Percentiles rank a stretch among this genome's conserved stretches.
Evolutionary conservation across 2,797 vertebrate genomes (phyloP).

Genomic region (Silurus lanzhouensis): DNA sequence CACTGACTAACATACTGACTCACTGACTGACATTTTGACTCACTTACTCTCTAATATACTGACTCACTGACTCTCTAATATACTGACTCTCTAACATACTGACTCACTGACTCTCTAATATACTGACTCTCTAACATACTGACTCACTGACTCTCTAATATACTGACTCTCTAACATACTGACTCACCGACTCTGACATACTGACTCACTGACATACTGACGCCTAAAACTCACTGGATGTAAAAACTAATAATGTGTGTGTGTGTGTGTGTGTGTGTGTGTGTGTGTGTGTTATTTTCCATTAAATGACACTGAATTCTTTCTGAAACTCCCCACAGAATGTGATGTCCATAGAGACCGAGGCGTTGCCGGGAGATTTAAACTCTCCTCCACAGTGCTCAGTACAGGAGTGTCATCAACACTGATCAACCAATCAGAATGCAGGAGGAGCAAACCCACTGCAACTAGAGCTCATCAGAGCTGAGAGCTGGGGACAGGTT

Average conservation of each 20-base stretch:
- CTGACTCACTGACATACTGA: background rate
- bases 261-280: background rate
- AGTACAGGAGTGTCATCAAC: slow-evolving; percentile 61
- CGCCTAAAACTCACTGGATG: background rate
- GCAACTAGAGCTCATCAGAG: slow-evolving; percentile 46
- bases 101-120: background rate
- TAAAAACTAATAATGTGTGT: background rate
- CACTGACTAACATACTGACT: background rate
- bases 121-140: background rate
- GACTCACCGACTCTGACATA: background rate
- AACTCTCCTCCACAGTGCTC: slow-evolving; percentile 54
- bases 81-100: background rate
- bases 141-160: background rate
- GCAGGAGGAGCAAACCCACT: slow-evolving; percentile 34
- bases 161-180: background rate
- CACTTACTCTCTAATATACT: background rate
- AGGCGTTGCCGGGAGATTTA: slow-evolving; percentile 24
- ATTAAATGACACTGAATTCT: background rate
- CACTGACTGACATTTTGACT: background rate
- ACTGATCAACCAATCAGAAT: slow-evolving; percentile 53
- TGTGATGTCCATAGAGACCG: slow-evolving; percentile 4
- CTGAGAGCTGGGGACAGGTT: background rate
- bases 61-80: background rate
- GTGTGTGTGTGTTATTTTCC: background rate
- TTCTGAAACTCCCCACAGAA: background rate